These are phyloP conservation scores for Gopherus flavomarginatus DNA, from an alignment of 2,113 vertebrate genomes.

Conservation along the genomic window DNA sequence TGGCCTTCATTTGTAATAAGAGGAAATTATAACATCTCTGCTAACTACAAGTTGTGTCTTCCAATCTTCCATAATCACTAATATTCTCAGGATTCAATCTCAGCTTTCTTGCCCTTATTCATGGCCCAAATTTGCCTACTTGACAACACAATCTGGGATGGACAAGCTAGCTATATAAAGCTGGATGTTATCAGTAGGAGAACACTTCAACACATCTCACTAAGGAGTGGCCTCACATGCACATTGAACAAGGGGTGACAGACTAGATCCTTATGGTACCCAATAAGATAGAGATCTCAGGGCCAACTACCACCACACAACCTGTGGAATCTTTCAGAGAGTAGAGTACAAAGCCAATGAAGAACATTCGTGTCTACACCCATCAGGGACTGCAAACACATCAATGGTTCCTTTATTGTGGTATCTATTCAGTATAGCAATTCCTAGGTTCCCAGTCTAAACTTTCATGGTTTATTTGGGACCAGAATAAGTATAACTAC, in stretches of 20 bases:
- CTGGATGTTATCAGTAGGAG: not conserved
- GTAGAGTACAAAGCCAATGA: not conserved
- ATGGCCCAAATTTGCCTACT: not conserved
- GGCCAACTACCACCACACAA: not conserved
- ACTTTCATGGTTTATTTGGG: not conserved
- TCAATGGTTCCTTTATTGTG: not conserved
- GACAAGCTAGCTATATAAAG: not conserved
- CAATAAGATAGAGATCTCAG: not conserved
- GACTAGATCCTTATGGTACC: not conserved
- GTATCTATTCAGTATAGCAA: not conserved
- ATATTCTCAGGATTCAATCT: not conserved
- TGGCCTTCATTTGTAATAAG: not conserved
- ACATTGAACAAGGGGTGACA: not conserved
- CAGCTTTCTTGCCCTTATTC: not conserved
- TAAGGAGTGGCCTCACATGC: not conserved
- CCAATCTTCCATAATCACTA: not conserved
- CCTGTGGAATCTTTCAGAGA: not conserved
- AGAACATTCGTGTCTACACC: not conserved
- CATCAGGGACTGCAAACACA: not conserved
- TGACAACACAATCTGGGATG: not conserved
- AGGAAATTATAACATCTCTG: not conserved
- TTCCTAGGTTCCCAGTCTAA: not conserved
- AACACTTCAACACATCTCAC: not conserved
- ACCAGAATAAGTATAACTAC: not conserved
- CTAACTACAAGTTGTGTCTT: not conserved